These are phyloP conservation scores for Chamaetylas fuelleborni DNA, from an alignment of 2,113 vertebrate species.

Conservation along the genomic window DNA sequence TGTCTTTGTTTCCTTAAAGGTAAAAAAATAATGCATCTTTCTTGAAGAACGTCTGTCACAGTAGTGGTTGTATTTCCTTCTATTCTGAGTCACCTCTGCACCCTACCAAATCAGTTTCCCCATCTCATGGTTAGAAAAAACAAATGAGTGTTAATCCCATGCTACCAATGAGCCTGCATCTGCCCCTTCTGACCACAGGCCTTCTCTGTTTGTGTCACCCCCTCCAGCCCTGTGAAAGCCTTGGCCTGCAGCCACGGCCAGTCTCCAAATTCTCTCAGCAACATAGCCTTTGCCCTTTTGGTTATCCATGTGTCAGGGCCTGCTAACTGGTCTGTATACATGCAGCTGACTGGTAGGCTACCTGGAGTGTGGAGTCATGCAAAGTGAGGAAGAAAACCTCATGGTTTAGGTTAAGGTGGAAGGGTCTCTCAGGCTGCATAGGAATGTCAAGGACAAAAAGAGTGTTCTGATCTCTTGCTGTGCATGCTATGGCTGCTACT, in stretches of 20 bases:
- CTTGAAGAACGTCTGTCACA: neutral
- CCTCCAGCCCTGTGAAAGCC: neutral
- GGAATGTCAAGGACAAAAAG: neutral
- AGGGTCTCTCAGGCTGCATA: neutral
- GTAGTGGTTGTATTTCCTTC: neutral
- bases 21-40: neutral
- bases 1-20: neutral
- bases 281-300: fast-evolving
- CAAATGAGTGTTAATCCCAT: neutral
- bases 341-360: neutral
- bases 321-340: neutral
- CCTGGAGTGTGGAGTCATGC: neutral
- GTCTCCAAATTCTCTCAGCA: neutral
- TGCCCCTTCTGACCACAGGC: neutral
- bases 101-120: neutral
- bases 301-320: neutral
- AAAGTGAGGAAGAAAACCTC: neutral
- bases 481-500: neutral
- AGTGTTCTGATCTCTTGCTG: neutral
- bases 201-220: neutral
- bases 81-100: neutral
- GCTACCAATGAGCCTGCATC: neutral
- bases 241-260: fast-evolving
- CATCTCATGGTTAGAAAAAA: neutral
- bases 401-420: neutral